A percentile compares a stretch with the other conserved stretches of the same genome.
Evolutionary conservation across 2,113 vertebrate species (phyloP).

Genomic region (Mohoua ochrocephala): DNA sequence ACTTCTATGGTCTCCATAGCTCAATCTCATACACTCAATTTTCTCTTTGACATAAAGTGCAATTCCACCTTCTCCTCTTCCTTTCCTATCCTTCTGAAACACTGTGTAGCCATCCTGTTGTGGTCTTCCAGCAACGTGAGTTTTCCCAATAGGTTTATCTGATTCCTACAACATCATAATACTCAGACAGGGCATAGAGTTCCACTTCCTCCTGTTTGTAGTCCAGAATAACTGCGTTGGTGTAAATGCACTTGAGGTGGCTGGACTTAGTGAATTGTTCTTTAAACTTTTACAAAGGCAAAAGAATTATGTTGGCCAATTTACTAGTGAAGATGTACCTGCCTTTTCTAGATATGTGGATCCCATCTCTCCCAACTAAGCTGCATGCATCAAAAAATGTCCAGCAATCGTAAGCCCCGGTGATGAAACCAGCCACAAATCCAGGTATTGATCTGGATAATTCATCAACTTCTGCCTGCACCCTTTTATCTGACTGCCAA

Average conservation of each 20-base stretch:
- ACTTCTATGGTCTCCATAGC: background rate
- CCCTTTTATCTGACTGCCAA: background rate
- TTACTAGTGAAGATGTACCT: background rate
- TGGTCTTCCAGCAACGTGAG: background rate
- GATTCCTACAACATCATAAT: background rate
- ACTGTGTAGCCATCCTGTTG: background rate
- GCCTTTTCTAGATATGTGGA: background rate
- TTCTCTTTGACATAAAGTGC: background rate
- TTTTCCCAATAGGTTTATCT: background rate
- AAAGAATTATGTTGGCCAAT: background rate
- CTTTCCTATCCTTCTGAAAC: background rate
- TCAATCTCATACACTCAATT: background rate
- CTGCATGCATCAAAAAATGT: background rate
- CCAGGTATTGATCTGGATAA: background rate
- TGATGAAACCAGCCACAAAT: background rate
- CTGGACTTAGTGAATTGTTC: background rate
- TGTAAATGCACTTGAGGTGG: background rate
- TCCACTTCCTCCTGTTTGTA: background rate
- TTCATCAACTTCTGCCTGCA: background rate
- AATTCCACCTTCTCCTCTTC: background rate
- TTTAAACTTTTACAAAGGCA: background rate
- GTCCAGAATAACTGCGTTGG: background rate
- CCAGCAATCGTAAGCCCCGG: background rate
- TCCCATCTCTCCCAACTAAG: background rate
- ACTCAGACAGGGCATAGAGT: rapidly evolving